Conservation (phyloP, 2,888 invertebrate species). For the Dasypogon diadema region DNA sequence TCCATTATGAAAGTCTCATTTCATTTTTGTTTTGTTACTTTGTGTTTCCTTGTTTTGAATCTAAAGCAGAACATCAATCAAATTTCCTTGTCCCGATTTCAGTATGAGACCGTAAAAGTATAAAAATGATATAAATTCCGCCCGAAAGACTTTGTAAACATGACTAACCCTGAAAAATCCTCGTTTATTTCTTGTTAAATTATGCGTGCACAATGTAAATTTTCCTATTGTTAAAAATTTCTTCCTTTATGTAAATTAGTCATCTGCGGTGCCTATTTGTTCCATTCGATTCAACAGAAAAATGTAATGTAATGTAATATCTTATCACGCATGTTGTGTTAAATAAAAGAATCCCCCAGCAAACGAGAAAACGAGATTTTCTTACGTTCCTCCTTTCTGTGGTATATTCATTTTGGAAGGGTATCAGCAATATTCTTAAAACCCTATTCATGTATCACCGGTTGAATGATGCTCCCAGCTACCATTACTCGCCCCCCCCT, state of each 20-base stretch:
- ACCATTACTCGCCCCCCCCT: background rate
- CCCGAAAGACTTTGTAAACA: no score
- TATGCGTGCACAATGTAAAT: slow-evolving; percentile 20
- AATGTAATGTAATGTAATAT: slow-evolving; percentile 39
- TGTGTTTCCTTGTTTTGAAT: no score
- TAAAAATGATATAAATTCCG: no score
- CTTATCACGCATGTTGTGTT: slow-evolving; percentile 36
- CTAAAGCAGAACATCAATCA: no score
- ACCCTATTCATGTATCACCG: slow-evolving; percentile 50
- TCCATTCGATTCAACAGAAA: slow-evolving; percentile 31
- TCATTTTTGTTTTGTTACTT: no score
- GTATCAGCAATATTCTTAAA: slow-evolving; percentile 47
- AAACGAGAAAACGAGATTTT: background rate
- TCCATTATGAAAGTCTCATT: no score
- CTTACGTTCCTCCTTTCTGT: background rate
- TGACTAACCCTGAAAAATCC: no score
- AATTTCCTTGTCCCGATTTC: no score
- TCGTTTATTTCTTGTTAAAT: slow-evolving; percentile 25
- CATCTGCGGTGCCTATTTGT: slow-evolving; percentile 38
- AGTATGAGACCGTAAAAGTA: no score
- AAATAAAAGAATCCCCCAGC: slow-evolving; percentile 29
- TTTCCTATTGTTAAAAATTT: slow-evolving; percentile 1
- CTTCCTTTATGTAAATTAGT: slow-evolving; percentile 42
- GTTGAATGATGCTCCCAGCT: slow-evolving; percentile 36
- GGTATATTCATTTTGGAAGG: background rate